phyloP scores from a whole-genome alignment of 2,113 vertebrate species.

The Pseudorectes ferrugineus region DNA sequence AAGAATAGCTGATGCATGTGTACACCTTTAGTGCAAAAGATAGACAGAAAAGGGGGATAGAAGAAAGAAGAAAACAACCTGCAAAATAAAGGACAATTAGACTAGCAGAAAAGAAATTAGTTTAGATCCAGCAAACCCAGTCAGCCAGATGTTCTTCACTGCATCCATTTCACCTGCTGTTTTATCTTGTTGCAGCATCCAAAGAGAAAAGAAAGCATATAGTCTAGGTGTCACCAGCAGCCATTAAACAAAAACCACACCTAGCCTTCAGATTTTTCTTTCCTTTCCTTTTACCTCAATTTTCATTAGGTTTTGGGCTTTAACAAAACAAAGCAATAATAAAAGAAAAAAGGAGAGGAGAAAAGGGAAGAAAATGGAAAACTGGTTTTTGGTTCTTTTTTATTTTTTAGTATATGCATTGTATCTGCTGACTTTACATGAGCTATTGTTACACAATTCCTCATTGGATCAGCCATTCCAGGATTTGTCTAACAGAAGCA shows the following conservation, averaged over 20 bases:
- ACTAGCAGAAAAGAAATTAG: not conserved
- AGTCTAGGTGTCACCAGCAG: not conserved
- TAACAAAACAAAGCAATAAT: not conserved
- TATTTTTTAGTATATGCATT: not conserved
- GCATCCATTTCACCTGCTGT: not conserved
- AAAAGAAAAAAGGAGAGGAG: not conserved
- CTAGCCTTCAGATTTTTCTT: not conserved
- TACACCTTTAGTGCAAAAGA: not conserved
- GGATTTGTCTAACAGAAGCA: not conserved
- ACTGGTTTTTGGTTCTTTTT: rapidly evolving
- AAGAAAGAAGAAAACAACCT: not conserved
- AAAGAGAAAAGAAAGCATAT: not conserved
- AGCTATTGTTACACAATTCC: not conserved
- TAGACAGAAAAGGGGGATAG: not conserved
- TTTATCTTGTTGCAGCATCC: not conserved
- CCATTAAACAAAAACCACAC: not conserved
- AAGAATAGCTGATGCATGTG: not conserved
- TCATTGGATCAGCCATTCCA: not conserved
- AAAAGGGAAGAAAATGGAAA: not conserved
- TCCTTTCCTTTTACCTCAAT: not conserved
- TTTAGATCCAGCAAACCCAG: not conserved
- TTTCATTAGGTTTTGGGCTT: not conserved
- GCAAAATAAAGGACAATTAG: not conserved
- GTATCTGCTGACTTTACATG: not conserved
- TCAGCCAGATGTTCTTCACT: not conserved